A percentile compares a stretch with the other conserved stretches of the same genome.
phyloP scores from a whole-genome alignment of 2,888 invertebrate species.

The Ganaspis brasiliensis region DNA sequence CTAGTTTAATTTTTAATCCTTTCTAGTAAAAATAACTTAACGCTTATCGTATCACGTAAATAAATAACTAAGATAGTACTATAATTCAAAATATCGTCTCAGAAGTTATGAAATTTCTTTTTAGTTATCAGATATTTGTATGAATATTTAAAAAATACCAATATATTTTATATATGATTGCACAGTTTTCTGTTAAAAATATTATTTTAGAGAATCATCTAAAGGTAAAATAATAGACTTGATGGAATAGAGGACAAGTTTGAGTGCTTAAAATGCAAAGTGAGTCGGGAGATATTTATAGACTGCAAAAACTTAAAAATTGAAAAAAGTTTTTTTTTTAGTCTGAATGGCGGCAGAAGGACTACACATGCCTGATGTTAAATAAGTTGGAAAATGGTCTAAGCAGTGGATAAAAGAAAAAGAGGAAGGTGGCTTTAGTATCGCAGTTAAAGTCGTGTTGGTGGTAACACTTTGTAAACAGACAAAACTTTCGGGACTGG shows the following conservation, averaged over 20 bases:
- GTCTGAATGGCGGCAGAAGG: constrained; percentile 6
- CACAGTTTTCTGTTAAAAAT: too few species aligned
- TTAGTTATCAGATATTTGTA: too few species aligned
- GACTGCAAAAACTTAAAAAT: constrained; percentile 4
- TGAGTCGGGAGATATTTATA: background rate
- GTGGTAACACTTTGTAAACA: constrained; percentile 31
- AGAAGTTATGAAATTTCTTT: too few species aligned
- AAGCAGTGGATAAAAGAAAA: constrained; percentile 23
- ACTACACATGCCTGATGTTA: constrained; percentile 13
- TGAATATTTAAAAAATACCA: too few species aligned
- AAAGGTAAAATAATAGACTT: background rate
- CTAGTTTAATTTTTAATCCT: too few species aligned
- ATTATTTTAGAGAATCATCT: background rate
- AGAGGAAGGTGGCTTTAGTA: constrained; percentile 27
- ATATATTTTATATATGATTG: too few species aligned
- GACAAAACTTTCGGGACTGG: constrained; percentile 17
- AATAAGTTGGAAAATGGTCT: constrained; percentile 29
- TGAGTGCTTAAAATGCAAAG: background rate
- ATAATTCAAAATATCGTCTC: too few species aligned
- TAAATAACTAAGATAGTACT: too few species aligned
- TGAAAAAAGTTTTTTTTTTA: constrained; percentile 14
- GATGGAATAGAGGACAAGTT: background rate
- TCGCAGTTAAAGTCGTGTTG: constrained; percentile 28
- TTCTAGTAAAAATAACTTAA: too few species aligned
- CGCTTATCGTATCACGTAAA: too few species aligned